A percentile compares a stretch with the other conserved stretches of the same genome.
Evolutionary conservation across 2,113 vertebrate species (phyloP).

Genomic region (Zeus faber): DNA sequence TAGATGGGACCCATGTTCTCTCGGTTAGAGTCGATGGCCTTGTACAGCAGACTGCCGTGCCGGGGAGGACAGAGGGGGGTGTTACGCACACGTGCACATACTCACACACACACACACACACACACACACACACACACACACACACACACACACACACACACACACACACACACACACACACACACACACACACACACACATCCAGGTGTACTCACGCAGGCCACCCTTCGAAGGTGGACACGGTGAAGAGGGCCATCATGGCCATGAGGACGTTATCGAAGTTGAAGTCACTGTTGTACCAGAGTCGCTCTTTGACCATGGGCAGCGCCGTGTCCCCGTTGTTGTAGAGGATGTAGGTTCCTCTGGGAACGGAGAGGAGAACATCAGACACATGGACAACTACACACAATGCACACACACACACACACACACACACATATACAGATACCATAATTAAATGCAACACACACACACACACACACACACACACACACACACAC

Average conservation of each 20-base stretch:
- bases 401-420: neutral
- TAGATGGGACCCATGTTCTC: constrained; percentile 95
- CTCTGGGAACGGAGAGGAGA: constrained; percentile 57
- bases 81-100: neutral
- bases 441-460: neutral
- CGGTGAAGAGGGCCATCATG: constrained; percentile 99
- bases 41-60: constrained; percentile 88
- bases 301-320: constrained; percentile 86
- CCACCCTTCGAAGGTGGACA: constrained; percentile 98
- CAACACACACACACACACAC: neutral
- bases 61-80: neutral
- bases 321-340: constrained; percentile 89
- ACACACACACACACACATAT: constrained; percentile 1
- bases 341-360: constrained; percentile 93
- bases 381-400: constrained; percentile 1
- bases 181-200: neutral
- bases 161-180: neutral
- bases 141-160: neutral
- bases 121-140: neutral
- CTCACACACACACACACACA: neutral
- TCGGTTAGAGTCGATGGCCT: constrained; percentile 93
- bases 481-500: neutral
- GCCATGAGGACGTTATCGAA: constrained; percentile 97
- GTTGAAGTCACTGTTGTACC: constrained; percentile 97
- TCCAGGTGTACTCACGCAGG: constrained; percentile 81